Evolutionary conservation across 2,888 invertebrate genomes (phyloP).

Genomic region (Agonum fuliginosum): DNA sequence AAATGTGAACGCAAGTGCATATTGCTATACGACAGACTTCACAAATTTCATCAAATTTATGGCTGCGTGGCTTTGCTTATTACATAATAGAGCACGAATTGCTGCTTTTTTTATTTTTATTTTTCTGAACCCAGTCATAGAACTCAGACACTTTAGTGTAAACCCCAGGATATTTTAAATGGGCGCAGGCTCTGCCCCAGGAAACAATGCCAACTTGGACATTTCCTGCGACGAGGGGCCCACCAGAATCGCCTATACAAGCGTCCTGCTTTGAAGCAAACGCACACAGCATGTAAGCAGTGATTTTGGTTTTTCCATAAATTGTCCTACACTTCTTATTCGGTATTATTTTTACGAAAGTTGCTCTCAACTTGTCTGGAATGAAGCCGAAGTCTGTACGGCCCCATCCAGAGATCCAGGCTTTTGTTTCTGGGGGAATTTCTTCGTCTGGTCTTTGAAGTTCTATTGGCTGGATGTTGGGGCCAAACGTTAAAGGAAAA

Average conservation of each 20-base stretch:
- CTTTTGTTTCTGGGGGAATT: constrained; percentile 4
- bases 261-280: neutral
- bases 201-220: constrained; percentile 71
- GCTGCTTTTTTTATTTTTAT: neutral
- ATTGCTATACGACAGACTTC: no score
- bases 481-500: constrained; percentile 4
- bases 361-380: neutral
- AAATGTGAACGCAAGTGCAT: no score
- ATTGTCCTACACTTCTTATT: neutral
- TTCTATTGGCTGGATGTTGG: neutral
- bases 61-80: no score
- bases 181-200: constrained; percentile 71
- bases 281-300: neutral
- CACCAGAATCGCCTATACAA: constrained; percentile 70
- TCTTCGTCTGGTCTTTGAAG: constrained; percentile 30
- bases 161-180: constrained; percentile 68
- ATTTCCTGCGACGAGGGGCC: constrained; percentile 68
- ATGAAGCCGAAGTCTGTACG: neutral
- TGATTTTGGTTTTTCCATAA: neutral
- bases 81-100: neutral
- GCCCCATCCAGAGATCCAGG: constrained; percentile 46
- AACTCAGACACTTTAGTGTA: constrained; percentile 66
- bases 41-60: no score
- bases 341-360: neutral
- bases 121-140: constrained; percentile 8